Base-by-base conservation (phyloP, 2,888 invertebrate genomes). In the Scaptomyza parva region DNA sequence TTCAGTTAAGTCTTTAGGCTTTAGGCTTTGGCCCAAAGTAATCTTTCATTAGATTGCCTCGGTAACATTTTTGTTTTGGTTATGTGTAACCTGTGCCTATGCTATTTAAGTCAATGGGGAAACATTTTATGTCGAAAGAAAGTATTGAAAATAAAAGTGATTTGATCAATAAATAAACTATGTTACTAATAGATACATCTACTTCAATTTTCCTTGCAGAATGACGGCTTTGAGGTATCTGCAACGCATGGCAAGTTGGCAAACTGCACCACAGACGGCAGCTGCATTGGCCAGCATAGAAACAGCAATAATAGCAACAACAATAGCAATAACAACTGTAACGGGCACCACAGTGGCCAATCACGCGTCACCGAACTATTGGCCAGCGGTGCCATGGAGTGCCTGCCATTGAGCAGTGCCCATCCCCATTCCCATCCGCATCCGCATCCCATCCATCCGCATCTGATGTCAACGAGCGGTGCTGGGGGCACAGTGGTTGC, bases 381-480 rank as follows among this genome's bases (percentile, higher is more conserved):
- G 72, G 87, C 78, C 72, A 64, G 76, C 64, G 84, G 77, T 45
- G 78, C 95, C 92, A 96, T 96, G 96, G 96, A 96, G 92, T 96
- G 96, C 93, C 93, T 96, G 93, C 96, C 95, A 90, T 93, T 95
- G 91, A 95, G 95, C 84, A 95, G 94, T 47, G 28, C 47, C 44
- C 88, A 83, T 35, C 14, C 35, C 35, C 35, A 35, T 35, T 2
- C 33, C 2, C 33, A 35, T 35, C 14, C 35, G 14, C 35, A 35
- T 35, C 2, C 33, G 2, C 33, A 35, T 45, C 18, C 45, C 43
- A 24, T 24, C 5, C 88, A 83, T 82, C 68, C 82, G 33, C 82
- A 83, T 68, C 39, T 82, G n/a, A 47, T 48, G 11, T 33, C 48
- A 33, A 35, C 30, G 48, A 48, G 33, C 11, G 48, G 48, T 35